Base-by-base conservation (phyloP, 2,797 vertebrate species). In the Microctenopoma stevenorrisi region DNA sequence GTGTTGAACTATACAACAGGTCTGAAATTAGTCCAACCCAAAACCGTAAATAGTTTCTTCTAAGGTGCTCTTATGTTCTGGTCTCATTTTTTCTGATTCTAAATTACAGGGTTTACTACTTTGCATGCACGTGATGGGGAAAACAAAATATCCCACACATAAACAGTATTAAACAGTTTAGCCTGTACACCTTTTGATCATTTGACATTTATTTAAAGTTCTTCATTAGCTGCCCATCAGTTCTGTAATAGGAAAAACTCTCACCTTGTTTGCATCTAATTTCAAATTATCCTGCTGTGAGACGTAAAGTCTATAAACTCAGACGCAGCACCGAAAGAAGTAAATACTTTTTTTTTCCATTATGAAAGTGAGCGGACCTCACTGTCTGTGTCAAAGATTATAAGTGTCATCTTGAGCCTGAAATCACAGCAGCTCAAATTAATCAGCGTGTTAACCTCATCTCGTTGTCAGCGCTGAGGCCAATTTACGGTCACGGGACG, bases 361-460 rank as follows among this genome's bases (percentile, higher is more conserved):
- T 83, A 83, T 82, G 82, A 85, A 82, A 82, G 78, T 73, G 81
- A 83, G 73, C 68, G 22, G 77, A 80, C 87, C 82, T 86, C 83
- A 70, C 78, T 82, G 86, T 86, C 73, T 85, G 76, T 86, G 89
- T 90, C 90, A 91, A 78, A 91, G 90, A 90, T 87, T 86, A 81
- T 79, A 86, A 90, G 85, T 86, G 88, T 92, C 88, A 89, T 82
- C 86, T 83, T 88, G 76, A 87, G 88, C 84, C 88, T 89, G 88
- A 86, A 91, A 90, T 91, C 90, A 89, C 88, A 90, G 90, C 83
- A 86, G 89, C 88, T 87, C 86, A 87, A 86, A 92, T 92, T 89
- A 90, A 90, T 91, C 88, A 88, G 87, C 83, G 81, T 87, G 91
- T 91, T 91, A 91, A 92, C 91, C 91, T 89, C 90, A 88, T 91